Evolutionary conservation across 2,113 vertebrate genomes (phyloP), one percentile per base, ranked within the genome.

Genomic region (Gopherus evgoodei): DNA sequence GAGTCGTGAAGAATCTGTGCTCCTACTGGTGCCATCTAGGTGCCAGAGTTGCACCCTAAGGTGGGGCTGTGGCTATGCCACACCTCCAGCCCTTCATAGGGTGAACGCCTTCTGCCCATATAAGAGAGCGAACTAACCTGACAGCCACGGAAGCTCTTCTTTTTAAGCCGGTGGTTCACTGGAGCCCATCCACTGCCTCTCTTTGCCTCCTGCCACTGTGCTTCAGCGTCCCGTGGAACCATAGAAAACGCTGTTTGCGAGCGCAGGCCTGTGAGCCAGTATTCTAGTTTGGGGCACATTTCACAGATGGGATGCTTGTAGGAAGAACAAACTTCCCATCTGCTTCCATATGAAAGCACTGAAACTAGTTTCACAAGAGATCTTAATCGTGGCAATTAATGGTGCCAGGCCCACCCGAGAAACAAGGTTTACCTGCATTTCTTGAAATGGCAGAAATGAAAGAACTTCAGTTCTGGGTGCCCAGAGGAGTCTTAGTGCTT

Each of bases 251-350:
- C 96, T 97, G 97, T 97, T 96, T 94, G 89, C 95, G 95, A 90
- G 89, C 95, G 95, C 93, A 92, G 95, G 95, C 97, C 92, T 95
- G 95, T 96, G 96, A 97, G 95, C 86, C 72, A 90, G 90, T 91
- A 87, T 89, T 97, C 52, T 19, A 27, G 1, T 91, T 92, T 65
- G 14, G 87, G 88, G 87, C 91, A 90, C 38, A 84, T 84, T 93
- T 97, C 94, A 92, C n/a, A 31, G 91, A 91, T 56, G n/a, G 14
- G 88, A 83, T 91, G 93, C 95, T 93, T 94, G 93, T 95, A 95
- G 91, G 89, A 95, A 87, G 65, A 96, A 80, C 72, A 94, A 54
- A 93, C 93, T 94, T 96, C 94, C 81, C 96, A 69, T 75, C 53
- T 87, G 56, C 24, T 5, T 91, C 85, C 59, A 92, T 84, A 86